Conservation (phyloP, 2,113 vertebrate genomes). For the Calyptommatus sinebrachiatus region DNA sequence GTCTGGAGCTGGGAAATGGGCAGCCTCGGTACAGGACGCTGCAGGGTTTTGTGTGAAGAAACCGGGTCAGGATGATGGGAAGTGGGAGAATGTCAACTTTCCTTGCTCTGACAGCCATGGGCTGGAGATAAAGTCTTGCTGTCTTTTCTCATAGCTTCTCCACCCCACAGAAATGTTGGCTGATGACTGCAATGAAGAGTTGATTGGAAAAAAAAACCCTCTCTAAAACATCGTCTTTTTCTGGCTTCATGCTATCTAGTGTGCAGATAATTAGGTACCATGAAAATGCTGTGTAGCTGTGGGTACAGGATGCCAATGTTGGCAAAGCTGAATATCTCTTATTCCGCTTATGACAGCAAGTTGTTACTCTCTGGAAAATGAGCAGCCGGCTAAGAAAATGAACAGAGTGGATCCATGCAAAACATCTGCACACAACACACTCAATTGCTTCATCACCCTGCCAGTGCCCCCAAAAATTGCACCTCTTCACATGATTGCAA, state of each 20-base stretch:
- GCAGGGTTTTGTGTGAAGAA: conserved; percentile 1
- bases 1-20: conserved; percentile 22
- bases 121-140: not conserved
- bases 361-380: not conserved
- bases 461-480: not conserved
- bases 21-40: not conserved
- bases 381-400: not conserved
- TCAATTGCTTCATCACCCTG: not conserved
- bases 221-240: not conserved
- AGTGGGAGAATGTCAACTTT: not conserved
- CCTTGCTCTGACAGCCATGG: not conserved
- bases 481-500: not conserved
- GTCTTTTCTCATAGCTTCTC: not conserved
- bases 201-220: not conserved
- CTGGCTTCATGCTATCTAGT: not conserved
- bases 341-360: not conserved
- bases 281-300: not conserved
- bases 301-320: not conserved
- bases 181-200: not conserved
- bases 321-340: not conserved
- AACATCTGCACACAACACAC: not conserved
- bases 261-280: not conserved
- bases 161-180: not conserved
- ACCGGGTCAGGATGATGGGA: not conserved
- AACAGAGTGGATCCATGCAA: not conserved